Conservation (phyloP, 2,797 vertebrate genomes). For the Gallinago solitaria region DNA sequence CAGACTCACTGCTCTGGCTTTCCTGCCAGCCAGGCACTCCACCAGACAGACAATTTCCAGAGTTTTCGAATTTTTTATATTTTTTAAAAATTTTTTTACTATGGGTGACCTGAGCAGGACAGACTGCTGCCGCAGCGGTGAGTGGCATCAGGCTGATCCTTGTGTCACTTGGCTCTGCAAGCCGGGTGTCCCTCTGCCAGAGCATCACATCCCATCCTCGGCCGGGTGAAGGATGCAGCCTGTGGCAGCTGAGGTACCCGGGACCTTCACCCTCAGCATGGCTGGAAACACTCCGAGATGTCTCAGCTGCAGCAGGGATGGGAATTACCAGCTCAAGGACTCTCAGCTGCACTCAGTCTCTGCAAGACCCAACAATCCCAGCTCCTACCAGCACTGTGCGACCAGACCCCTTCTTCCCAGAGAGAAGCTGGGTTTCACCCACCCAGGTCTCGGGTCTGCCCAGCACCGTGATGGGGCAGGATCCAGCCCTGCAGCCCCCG, state of each 20-base stretch:
- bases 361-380: too few species aligned
- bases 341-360: background rate
- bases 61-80: accelerated
- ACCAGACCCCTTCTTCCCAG: background rate
- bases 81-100: background rate
- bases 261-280: background rate
- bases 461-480: background rate
- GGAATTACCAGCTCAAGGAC: background rate
- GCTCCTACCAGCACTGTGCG: accelerated
- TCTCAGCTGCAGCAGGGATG: background rate
- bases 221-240: background rate
- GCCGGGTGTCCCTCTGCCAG: background rate
- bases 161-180: background rate
- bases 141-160: background rate
- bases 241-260: accelerated
- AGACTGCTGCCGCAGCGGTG: accelerated
- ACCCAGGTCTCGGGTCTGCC: background rate
- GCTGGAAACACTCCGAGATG: background rate
- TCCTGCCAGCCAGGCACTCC: background rate
- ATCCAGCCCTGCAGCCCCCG: background rate
- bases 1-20: background rate
- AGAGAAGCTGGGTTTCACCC: background rate
- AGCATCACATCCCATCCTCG: accelerated
- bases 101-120: background rate
- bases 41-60: background rate